Conservation (phyloP, 2,888 invertebrate genomes). For the Flabesymbios commensalis region DNA sequence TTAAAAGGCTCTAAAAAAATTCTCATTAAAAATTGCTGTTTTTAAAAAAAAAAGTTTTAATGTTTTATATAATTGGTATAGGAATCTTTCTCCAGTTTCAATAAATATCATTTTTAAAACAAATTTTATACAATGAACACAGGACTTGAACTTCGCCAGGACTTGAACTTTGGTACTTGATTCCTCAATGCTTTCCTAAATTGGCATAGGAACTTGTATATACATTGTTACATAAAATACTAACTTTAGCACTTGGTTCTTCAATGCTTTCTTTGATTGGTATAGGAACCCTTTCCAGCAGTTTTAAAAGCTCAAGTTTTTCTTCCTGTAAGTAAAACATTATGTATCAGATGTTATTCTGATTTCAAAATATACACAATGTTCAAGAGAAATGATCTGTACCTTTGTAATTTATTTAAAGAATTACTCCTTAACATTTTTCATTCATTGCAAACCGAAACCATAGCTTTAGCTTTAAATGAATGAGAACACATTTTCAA, state of each 20-base stretch:
- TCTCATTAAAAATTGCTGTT: background rate
- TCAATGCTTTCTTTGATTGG: slow-evolving; percentile 99
- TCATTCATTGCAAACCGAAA: too few species aligned
- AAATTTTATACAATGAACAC: too few species aligned
- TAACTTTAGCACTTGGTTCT: slow-evolving; percentile 89
- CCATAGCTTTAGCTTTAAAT: too few species aligned
- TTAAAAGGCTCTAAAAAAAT: background rate
- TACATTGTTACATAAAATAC: too few species aligned
- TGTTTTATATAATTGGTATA: background rate
- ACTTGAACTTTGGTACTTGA: too few species aligned
- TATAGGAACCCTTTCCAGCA: slow-evolving; percentile 95
- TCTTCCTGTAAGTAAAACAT: slow-evolving; percentile 79
- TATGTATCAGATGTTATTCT: too few species aligned
- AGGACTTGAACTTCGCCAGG: too few species aligned
- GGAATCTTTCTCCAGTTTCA: background rate
- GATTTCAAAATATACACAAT: background rate
- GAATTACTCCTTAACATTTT: too few species aligned
- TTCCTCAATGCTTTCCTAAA: too few species aligned
- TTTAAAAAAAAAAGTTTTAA: background rate
- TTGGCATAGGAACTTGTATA: too few species aligned
- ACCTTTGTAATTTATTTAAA: too few species aligned
- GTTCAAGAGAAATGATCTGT: background rate
- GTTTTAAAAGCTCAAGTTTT: slow-evolving; percentile 91
- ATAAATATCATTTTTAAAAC: background rate
- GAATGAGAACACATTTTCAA: too few species aligned